Conservation (phyloP, 2,888 invertebrate genomes). For the Lottia gigantea region DNA sequence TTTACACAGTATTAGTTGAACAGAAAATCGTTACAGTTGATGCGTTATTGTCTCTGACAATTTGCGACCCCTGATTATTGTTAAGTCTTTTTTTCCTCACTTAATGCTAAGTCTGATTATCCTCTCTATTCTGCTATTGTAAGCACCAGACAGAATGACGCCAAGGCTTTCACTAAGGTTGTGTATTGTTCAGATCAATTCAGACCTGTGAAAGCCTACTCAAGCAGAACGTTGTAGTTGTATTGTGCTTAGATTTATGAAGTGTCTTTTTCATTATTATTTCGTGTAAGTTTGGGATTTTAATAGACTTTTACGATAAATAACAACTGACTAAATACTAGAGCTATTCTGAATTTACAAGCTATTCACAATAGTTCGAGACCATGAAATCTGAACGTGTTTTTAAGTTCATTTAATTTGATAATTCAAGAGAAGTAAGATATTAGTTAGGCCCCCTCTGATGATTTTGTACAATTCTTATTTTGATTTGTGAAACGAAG, state of each 20-base stretch:
- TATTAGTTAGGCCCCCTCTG: no score
- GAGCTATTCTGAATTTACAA: not conserved
- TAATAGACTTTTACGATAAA: constrained; percentile 7
- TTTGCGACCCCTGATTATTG: constrained; percentile 7
- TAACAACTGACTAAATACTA: not conserved
- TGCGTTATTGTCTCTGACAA: constrained; percentile 10
- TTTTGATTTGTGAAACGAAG: no score
- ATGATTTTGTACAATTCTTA: no score
- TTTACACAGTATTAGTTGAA: constrained; percentile 2
- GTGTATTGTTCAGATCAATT: constrained; percentile 6
- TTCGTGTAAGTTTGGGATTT: not conserved
- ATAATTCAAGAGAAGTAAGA: no score
- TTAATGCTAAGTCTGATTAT: constrained; percentile 11
- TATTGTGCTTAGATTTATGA: not conserved
- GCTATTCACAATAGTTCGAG: no score
- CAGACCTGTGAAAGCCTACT: constrained; percentile 1
- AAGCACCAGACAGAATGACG: constrained; percentile 7
- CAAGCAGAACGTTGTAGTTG: not conserved
- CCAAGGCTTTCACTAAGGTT: not conserved
- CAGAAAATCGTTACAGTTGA: not conserved
- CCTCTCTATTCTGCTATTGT: constrained; percentile 6
- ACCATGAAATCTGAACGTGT: no score
- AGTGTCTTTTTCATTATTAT: not conserved
- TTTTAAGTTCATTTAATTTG: no score
- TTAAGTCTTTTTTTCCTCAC: constrained; percentile 5